Conservation (phyloP, 2,113 vertebrate genomes). For the Melanostigma gelatinosum region DNA sequence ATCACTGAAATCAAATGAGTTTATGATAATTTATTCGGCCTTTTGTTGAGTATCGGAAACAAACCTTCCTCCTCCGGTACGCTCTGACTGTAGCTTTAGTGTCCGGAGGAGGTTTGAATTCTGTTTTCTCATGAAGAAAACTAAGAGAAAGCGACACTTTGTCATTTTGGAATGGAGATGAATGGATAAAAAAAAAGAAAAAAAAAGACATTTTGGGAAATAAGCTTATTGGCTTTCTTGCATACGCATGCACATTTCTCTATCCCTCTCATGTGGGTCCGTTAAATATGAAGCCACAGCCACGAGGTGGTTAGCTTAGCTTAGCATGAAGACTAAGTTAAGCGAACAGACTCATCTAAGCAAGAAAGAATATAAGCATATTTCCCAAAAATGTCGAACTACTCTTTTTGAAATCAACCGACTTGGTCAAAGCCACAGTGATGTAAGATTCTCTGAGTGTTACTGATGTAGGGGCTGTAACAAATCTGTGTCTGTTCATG, state of each 20-base stretch:
- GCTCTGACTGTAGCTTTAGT: neutral
- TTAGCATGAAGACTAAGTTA: neutral
- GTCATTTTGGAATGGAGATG: conserved; percentile 22
- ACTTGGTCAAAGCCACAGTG: conserved; percentile 10
- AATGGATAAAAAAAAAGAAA: neutral
- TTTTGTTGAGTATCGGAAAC: neutral
- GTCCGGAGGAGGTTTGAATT: neutral
- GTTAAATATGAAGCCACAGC: neutral
- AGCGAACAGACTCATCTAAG: neutral
- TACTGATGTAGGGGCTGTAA: conserved; percentile 28
- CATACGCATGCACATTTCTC: neutral
- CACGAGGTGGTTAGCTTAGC: neutral
- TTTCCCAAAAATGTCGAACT: conserved; percentile 7
- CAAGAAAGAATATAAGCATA: neutral
- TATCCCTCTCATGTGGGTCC: neutral
- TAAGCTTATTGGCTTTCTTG: neutral
- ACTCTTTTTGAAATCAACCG: neutral
- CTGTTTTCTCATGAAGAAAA: neutral
- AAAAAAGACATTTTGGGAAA: neutral
- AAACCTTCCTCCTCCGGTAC: neutral
- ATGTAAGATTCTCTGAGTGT: neutral
- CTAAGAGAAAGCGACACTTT: neutral
- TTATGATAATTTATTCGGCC: neutral
- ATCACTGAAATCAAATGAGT: neutral
- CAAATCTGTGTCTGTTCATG: conserved; percentile 82